Conservation (phyloP, 2,888 invertebrate species). For the Acronicta aceris region DNA sequence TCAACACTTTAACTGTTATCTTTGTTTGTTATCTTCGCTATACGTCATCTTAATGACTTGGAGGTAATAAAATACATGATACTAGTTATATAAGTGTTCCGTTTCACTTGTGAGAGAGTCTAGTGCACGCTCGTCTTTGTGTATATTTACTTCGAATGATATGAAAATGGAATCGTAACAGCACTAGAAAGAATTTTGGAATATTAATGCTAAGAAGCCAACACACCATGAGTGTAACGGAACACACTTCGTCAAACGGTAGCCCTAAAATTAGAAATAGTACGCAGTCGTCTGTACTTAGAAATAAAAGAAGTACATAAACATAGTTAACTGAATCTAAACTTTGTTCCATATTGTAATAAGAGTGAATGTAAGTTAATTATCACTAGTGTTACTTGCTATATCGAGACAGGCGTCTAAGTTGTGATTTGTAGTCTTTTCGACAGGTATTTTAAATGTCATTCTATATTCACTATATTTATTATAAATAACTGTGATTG, state of each 20-base stretch:
- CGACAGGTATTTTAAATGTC: conserved; percentile 78
- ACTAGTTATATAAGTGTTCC: conserved; percentile 49
- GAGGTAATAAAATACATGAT: conserved; percentile 41
- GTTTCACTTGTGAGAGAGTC: conserved; percentile 50
- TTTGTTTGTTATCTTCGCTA: conserved; percentile 36
- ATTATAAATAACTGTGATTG: conserved; percentile 80
- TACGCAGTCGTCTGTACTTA: conserved; percentile 74
- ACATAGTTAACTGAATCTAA: conserved; percentile 80
- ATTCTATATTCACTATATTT: conserved; percentile 72
- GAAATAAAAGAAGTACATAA: conserved; percentile 84
- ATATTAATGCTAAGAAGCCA: conserved; percentile 24
- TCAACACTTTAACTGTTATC: conserved; percentile 51
- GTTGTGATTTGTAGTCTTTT: conserved; percentile 86
- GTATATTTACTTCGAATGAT: conserved; percentile 24
- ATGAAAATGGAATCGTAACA: conserved; percentile 12
- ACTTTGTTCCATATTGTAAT: conserved; percentile 81
- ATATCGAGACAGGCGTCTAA: conserved; percentile 76
- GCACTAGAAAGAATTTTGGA: conserved; percentile 39
- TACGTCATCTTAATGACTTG: conserved; percentile 42
- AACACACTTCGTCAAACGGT: conserved; percentile 53
- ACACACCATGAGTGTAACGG: conserved; percentile 59
- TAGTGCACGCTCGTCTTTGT: conserved; percentile 27
- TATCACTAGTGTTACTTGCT: conserved; percentile 78
- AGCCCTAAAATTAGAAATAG: conserved; percentile 66
- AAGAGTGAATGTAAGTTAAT: conserved; percentile 81